Evolutionary conservation across 1,140 invertebrate species (phyloP), one percentile per base, ranked within the genome.

Genomic region (Anagrus nilaparvatae): DNA sequence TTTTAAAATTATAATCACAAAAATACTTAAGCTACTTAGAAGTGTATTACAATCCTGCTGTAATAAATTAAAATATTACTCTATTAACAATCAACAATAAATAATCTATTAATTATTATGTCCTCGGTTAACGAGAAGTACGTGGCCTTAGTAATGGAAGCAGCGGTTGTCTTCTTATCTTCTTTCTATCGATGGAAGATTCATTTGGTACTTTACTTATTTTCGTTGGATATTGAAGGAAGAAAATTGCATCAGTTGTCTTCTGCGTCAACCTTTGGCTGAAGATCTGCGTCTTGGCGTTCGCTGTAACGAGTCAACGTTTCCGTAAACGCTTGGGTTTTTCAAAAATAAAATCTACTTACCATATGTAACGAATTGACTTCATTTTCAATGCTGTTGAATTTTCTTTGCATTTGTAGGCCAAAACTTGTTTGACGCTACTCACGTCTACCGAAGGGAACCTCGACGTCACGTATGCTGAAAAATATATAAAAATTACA

Each of bases 321-420:
- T 18, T 20, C 37, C 18, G 12, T 18, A 16, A 31, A 34, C 31
- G 10, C 23, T 10, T 21, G 13, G 36, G 23, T 19, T 46, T 23
- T 9, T 47, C 42, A 43, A 43, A 46, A 45, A 40, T 8, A 39
- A 39, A 40, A 33, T 43, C 18, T 37, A 62, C 67, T 63, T 55
- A 74, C 69, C 69, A 71, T 53, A 72, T 74, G 56, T 74, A 81
- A 67, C 78, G 73, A 55, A 79, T 77, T 33, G 77, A 77, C 55
- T 79, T 74, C 77, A 81, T 80, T 58, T 78, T 72, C 27, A 81
- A 74, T 44, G 80, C 78, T 14, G 79, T 79, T 44, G 78, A 81
- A 59, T 81, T 81, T 60, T 81, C 80, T 65, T 82, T 81, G 66
- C 80, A 82, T 58, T 82, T 82, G 63, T 81, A 82, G 16, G 80